phyloP scores from a whole-genome alignment of 1,140 invertebrate genomes.

The Parasteatoda tepidariorum region DNA sequence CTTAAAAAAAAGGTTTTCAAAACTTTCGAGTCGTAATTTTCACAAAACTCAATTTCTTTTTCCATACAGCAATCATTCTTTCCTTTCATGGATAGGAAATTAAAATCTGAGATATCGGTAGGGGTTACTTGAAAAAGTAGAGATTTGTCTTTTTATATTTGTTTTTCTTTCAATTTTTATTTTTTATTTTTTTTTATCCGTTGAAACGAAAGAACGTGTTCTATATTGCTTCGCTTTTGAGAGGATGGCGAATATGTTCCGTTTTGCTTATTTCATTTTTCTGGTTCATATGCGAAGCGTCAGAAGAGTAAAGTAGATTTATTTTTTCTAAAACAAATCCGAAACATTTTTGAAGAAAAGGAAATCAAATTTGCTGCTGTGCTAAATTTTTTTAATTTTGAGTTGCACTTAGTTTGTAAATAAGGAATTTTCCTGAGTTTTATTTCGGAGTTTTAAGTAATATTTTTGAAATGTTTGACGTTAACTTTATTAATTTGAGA shows the following conservation, averaged over 20 bases:
- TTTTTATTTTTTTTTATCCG: background rate
- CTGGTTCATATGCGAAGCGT: too few species aligned
- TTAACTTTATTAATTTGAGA: too few species aligned
- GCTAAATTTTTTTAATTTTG: too few species aligned
- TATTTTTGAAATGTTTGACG: too few species aligned
- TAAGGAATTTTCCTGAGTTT: too few species aligned
- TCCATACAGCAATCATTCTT: slow-evolving; percentile 43
- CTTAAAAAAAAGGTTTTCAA: slow-evolving; percentile 32
- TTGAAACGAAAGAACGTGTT: background rate
- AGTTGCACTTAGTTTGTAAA: too few species aligned
- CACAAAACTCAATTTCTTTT: slow-evolving; percentile 36
- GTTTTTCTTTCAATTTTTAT: slow-evolving; percentile 18
- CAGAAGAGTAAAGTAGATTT: too few species aligned
- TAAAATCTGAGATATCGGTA: slow-evolving; percentile 47
- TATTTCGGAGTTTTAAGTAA: too few species aligned
- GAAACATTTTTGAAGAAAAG: too few species aligned
- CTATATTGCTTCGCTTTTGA: background rate
- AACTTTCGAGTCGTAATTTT: slow-evolving; percentile 46
- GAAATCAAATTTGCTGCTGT: too few species aligned
- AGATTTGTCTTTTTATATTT: too few species aligned
- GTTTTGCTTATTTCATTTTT: background rate
- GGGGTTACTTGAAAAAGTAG: slow-evolving; percentile 4
- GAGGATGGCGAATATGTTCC: slow-evolving; percentile 4
- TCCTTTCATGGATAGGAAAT: slow-evolving; percentile 43
- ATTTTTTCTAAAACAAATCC: too few species aligned